Conservation (phyloP, 2,888 invertebrate species). For the Siphlonurus alternatus region DNA sequence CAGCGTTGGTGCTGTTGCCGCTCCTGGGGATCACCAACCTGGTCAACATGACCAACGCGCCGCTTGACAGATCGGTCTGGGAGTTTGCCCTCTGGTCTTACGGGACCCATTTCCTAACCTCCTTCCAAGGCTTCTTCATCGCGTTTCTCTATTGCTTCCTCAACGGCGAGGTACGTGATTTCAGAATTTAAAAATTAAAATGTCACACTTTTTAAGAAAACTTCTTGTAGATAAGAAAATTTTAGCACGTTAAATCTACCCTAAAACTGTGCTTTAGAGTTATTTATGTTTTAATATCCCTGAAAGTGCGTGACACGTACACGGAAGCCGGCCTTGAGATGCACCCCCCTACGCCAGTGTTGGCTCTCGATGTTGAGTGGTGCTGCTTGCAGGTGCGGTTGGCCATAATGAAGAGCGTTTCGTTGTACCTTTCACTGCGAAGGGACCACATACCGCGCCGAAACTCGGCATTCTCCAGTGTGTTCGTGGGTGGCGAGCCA, state of each 20-base stretch:
- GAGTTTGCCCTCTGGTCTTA: slow-evolving; percentile 67
- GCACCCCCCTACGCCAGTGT: too few relatives aligned
- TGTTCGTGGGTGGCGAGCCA: slow-evolving; percentile 14
- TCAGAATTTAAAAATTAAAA: too few relatives aligned
- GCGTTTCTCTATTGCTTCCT: slow-evolving; percentile 66
- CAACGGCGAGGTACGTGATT: slow-evolving; percentile 65
- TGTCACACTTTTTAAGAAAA: not conserved
- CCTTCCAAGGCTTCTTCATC: slow-evolving; percentile 71
- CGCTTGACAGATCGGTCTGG: slow-evolving; percentile 45
- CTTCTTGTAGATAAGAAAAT: not conserved
- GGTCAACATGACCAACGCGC: slow-evolving; percentile 51
- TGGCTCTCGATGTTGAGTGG: too few relatives aligned
- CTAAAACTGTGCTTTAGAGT: not conserved
- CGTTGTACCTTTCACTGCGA: slow-evolving; percentile 28
- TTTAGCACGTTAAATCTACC: not conserved
- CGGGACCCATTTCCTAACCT: slow-evolving; percentile 57
- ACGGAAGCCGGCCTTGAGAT: not conserved
- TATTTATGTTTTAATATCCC: not conserved
- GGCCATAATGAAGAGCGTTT: slow-evolving; percentile 29
- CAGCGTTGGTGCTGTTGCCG: slow-evolving; percentile 61
- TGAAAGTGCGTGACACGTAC: not conserved
- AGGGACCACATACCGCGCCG: slow-evolving; percentile 13
- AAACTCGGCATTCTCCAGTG: slow-evolving; percentile 19
- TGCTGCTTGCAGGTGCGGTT: slow-evolving; percentile 29
- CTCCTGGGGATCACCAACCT: slow-evolving; percentile 66